These are phyloP conservation scores for Porites lutea DNA, from an alignment of 64 coral and sea anemone genomes.

Conservation along the genomic window DNA sequence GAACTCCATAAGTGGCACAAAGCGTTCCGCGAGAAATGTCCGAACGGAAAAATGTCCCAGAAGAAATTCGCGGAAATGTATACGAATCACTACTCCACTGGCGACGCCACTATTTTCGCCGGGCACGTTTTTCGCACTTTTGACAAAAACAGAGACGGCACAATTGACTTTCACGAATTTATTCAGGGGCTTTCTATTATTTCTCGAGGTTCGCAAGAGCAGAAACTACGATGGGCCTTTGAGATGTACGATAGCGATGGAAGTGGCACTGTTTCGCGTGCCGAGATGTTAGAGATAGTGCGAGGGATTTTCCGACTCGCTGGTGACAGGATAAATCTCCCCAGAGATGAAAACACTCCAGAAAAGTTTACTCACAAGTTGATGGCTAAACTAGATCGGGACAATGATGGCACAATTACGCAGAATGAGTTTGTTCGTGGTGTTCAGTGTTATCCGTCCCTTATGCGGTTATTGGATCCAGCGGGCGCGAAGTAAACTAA, in stretches of 20 bases:
- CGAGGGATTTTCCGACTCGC: slow-evolving; percentile 87
- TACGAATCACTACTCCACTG: slow-evolving; percentile 76
- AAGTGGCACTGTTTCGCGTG: slow-evolving; percentile 71
- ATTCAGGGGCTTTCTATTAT: slow-evolving; percentile 90
- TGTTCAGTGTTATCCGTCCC: slow-evolving; percentile 86
- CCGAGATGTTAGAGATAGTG: slow-evolving; percentile 93
- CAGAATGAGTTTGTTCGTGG: slow-evolving; percentile 89
- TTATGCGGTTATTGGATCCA: slow-evolving; percentile 94
- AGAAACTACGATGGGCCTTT: slow-evolving; percentile 92
- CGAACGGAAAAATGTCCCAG: slow-evolving; percentile 88
- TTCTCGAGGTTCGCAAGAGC: slow-evolving; percentile 79
- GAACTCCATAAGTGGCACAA: slow-evolving; percentile 84
- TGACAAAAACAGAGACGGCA: slow-evolving; percentile 92
- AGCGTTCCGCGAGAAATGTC: slow-evolving; percentile 91
- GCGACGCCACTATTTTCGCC: slow-evolving; percentile 85
- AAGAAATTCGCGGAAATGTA: slow-evolving; percentile 93
- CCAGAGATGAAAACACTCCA: slow-evolving; percentile 91
- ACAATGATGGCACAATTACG: slow-evolving; percentile 89
- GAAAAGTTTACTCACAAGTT: slow-evolving; percentile 95
- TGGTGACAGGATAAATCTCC: slow-evolving; percentile 78
- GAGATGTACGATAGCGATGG: slow-evolving; percentile 94
- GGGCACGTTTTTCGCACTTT: slow-evolving; percentile 95
- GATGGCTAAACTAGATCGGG: slow-evolving; percentile 84
- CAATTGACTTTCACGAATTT: slow-evolving; percentile 92
- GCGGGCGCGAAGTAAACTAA: slow-evolving; percentile 49